Conservation (phyloP, 2,888 invertebrate genomes). For the Digitonthophagus gazella region DNA sequence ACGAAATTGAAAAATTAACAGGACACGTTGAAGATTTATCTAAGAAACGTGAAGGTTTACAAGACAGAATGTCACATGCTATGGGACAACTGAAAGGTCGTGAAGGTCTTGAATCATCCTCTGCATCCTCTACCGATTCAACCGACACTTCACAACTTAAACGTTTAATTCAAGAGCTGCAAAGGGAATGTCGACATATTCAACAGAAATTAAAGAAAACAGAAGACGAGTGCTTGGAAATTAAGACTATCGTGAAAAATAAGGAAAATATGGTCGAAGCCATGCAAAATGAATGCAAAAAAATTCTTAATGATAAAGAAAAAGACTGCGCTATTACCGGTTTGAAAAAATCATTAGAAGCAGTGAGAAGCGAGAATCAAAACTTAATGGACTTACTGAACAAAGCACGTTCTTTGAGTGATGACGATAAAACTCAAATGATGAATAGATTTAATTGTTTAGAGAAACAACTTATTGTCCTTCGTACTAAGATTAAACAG, state of each 20-base stretch:
- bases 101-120: too few relatives aligned
- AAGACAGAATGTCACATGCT: too few relatives aligned
- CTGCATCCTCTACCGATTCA: too few relatives aligned
- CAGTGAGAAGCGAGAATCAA: neutral
- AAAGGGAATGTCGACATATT: neutral
- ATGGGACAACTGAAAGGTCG: too few relatives aligned
- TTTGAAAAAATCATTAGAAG: neutral
- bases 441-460: neutral
- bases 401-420: neutral
- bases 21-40: neutral
- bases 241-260: neutral
- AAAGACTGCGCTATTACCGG: neutral
- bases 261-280: neutral
- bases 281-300: neutral
- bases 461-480: neutral
- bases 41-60: neutral
- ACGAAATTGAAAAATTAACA: neutral
- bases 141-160: too few relatives aligned
- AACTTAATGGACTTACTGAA: neutral
- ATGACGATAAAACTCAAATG: neutral
- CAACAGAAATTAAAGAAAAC: neutral
- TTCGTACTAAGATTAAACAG: neutral
- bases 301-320: neutral
- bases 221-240: neutral
- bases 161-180: neutral